Base-by-base conservation (phyloP, 92 coral and sea anemone genomes). In the Phymanthus crucifer region DNA sequence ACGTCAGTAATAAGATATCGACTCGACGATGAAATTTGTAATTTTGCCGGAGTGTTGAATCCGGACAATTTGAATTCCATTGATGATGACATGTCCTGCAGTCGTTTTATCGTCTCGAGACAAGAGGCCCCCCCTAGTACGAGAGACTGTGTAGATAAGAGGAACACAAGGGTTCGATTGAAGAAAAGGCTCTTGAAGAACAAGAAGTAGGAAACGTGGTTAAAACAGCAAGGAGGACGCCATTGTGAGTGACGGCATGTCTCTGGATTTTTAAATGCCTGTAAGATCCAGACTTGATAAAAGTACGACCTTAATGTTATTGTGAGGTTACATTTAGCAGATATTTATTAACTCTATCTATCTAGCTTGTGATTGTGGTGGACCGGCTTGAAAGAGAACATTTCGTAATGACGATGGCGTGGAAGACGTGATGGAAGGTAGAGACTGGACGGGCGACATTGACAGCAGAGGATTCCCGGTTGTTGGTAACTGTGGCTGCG, bases 381-480 rank as follows among this genome's bases (percentile, higher is more conserved):
- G 27, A 46, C 40, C 86, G 18, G 80, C 31, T 66, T 82, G 86
- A 67, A 82, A 82, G 80, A 83, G 87, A 48, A 83, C 87, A 40
- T 84, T 80, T 32, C 92, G 79, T 58, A 88, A 80, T 0, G 85
- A 74, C 0, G 92, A 88, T 6, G 92, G 80, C 26, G 82, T 72
- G n/a, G 90, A 83, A 10, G 91, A 78, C 50, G 78, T 79, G 19
- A 89, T 87, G 45, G 98, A 80, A 9, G 98, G 94, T 34, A 92
- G 90, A 16, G 89, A 80, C 68, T 91, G 90, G 2, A 87, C 87
- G 12, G 97, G 89, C 17, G 93, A 77, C 23, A 87, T 84, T 6
- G 94, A 81, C 3, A 95, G 90, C 40, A 95, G 83, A 40, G 98
- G 94, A 70, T 93, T 93, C 14, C 89, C 90, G 83, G 73, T 79